phyloP scores from a whole-genome alignment of 2,888 invertebrate species.

The Eupithecia dodoneata region DNA sequence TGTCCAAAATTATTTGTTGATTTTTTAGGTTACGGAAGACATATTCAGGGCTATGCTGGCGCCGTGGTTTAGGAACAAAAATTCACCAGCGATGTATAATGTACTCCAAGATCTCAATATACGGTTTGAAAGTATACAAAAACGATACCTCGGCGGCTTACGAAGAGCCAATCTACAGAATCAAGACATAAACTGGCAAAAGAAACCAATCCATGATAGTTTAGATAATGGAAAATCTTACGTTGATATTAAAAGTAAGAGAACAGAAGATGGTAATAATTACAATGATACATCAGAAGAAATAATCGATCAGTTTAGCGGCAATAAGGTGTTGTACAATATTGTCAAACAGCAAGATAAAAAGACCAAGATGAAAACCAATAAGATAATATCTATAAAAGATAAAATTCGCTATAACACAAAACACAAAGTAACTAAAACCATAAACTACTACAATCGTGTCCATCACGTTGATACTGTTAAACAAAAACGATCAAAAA shows the following conservation, averaged over 20 bases:
- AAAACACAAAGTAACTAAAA: neutral
- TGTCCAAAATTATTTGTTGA: neutral
- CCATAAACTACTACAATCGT: neutral
- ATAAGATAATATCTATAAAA: neutral
- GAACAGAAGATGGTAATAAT: neutral
- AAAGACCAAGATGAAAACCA: neutral
- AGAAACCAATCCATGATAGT: neutral
- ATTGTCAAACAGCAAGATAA: neutral
- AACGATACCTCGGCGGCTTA: neutral
- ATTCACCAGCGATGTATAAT: neutral
- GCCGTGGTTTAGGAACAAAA: neutral
- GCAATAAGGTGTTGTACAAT: neutral
- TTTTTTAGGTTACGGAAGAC: neutral
- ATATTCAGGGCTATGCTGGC: neutral
- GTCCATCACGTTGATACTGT: neutral
- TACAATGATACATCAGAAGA: neutral
- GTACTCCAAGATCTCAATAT: neutral
- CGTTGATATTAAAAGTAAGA: neutral
- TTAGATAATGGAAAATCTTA: neutral
- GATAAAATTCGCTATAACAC: neutral
- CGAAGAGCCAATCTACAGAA: neutral
- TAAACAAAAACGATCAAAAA: neutral
- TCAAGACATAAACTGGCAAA: neutral
- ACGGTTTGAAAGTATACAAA: neutral
- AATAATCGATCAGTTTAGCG: neutral